Percentiles rank a stretch among this genome's conserved stretches.
Conservation (phyloP, 2,797 vertebrate genomes). For the Mus minutoides region DNA sequence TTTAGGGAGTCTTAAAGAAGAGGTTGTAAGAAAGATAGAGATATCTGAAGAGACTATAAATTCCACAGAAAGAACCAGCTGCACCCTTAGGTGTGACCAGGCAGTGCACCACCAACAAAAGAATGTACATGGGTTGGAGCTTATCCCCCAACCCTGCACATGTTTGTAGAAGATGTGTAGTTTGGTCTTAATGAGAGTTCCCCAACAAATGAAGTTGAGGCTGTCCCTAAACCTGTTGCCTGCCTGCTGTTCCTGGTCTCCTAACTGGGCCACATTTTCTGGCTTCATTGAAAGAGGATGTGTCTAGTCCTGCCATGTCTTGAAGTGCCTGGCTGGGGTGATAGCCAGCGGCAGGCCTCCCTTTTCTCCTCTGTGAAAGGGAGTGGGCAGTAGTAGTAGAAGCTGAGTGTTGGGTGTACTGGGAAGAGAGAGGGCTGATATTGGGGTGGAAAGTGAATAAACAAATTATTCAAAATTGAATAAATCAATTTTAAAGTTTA, state of each 20-base stretch:
- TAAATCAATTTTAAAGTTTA: background rate
- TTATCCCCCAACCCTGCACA: background rate
- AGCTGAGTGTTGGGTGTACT: background rate
- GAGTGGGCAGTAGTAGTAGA: background rate
- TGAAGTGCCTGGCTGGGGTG: background rate
- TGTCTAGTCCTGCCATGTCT: background rate
- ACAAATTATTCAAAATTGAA: background rate
- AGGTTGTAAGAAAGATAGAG: background rate
- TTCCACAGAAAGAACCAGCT: background rate
- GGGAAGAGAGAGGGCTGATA: background rate
- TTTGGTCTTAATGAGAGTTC: background rate
- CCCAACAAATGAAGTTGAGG: too few relatives aligned
- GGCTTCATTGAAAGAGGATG: background rate
- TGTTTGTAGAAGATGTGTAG: background rate
- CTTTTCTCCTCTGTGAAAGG: background rate
- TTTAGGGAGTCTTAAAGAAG: background rate
- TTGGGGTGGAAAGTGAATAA: background rate
- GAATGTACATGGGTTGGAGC: fast-evolving
- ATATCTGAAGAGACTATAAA: background rate
- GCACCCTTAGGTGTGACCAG: background rate
- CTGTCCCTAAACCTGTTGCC: too few relatives aligned
- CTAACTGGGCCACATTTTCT: background rate
- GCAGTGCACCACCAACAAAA: background rate
- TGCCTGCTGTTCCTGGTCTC: too few relatives aligned
- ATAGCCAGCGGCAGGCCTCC: background rate